These are phyloP conservation scores for Melanerpes aurifrons DNA, from an alignment of 2,113 vertebrate species.

Conservation along the genomic window DNA sequence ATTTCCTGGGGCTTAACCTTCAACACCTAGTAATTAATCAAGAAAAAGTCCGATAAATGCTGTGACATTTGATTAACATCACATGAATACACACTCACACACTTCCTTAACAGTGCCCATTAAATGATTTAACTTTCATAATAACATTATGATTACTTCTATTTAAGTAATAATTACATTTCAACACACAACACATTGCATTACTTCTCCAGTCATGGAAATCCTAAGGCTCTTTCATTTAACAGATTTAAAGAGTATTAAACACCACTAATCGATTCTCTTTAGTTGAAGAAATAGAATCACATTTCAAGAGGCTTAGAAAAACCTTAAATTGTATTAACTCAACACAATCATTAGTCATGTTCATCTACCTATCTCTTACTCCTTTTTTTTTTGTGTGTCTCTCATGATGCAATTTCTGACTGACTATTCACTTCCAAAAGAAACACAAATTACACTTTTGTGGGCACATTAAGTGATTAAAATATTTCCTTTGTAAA, in stretches of 20 bases:
- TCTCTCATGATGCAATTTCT: neutral
- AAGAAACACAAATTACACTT: constrained; percentile 6
- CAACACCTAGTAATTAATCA: neutral
- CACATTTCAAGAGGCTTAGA: neutral
- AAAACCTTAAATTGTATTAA: constrained; percentile 1
- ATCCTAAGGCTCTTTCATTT: neutral
- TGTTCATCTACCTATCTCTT: neutral
- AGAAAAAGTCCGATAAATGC: neutral
- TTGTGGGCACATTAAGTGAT: neutral
- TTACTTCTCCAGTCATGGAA: neutral
- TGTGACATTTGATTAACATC: neutral
- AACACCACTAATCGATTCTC: neutral
- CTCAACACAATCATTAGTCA: neutral
- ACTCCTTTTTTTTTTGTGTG: neutral
- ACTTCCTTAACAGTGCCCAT: neutral
- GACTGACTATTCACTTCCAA: neutral
- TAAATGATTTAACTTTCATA: neutral
- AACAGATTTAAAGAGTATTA: neutral
- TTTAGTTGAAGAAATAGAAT: neutral
- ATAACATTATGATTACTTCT: neutral
- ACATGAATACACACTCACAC: neutral
- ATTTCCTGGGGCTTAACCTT: neutral
- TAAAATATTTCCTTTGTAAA: constrained; percentile 21
- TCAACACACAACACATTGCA: neutral
- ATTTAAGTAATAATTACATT: constrained; percentile 1